Evolutionary conservation across 1,140 invertebrate species (phyloP), one percentile per base, ranked within the genome.

Genomic region (Apis florea): DNA sequence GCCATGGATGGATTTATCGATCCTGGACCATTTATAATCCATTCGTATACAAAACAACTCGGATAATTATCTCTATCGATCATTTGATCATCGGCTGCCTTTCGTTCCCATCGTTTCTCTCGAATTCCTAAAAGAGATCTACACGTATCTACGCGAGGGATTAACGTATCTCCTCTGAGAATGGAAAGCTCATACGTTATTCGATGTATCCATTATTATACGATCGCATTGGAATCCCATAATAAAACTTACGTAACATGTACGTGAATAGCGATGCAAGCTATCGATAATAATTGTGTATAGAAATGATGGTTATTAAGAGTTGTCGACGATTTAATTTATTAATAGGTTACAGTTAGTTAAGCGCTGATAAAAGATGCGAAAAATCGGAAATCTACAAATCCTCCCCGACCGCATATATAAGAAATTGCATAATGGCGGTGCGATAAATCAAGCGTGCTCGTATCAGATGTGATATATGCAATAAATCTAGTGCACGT

Each of bases 381-480:
- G 31, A 49, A 69, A 67, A 77, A 51, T 54, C 47, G 24, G 40
- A 56, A 74, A 64, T 66, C 10, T 40, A 31, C 51, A 15, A 1
- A 17, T 51, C 31, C 31, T 40, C 31, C 4, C 5, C 6, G 58
- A 40, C 24, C 15, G 59, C 47, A 68, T 31, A 26, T 17, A 54
- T 58, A 53, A 24, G 59, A 77, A 63, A 24, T 9, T 26, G 49
- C 51, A 56, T 59, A 63, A 76, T 77, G 31, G 1, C 13, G 56
- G 12, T 24, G 80, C 71, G n/a, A 59, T 86, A 85, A 83, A 85
- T 83, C 71, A 75, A 77, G 71, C 66, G 68, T 51, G 54, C 78
- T 66, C 49, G 59, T 54, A 47, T 21, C 47, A 59, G 40, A 63
- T 21, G 49, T 26, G 15, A 31, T 10, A 71, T 64, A 26, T 31